A percentile compares a stretch with the other conserved stretches of the same genome.
Evolutionary conservation across 2,888 invertebrate species (phyloP).

Genomic region (Parapristionchus giblindavisi): DNA sequence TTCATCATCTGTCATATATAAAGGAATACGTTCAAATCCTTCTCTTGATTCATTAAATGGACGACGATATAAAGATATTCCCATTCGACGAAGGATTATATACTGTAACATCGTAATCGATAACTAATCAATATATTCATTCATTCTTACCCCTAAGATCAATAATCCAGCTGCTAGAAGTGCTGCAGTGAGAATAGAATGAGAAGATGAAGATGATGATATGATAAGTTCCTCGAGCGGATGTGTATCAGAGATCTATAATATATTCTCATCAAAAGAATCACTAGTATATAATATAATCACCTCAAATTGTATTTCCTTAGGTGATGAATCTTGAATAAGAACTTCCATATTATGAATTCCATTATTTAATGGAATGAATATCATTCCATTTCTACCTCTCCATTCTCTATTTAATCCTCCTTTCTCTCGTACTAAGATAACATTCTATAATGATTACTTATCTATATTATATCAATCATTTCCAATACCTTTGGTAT

Average conservation of each 20-base stretch:
- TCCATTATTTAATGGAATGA: conserved; percentile 17
- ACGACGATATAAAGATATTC: conserved; percentile 12
- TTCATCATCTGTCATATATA: conserved; percentile 55
- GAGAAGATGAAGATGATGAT: conserved; percentile 10
- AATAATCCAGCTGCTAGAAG: conserved; percentile 1
- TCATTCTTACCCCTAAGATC: neutral
- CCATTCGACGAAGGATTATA: conserved; percentile 4
- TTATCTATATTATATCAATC: neutral
- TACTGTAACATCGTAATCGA: neutral
- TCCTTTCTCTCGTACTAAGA: neutral
- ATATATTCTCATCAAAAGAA: neutral
- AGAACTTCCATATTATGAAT: conserved; percentile 12
- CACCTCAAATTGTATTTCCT: neutral
- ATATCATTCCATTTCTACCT: conserved; percentile 2
- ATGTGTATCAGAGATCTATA: conserved; percentile 12
- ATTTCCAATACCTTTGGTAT: conserved; percentile 21
- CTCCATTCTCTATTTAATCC: conserved; percentile 8
- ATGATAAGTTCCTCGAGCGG: neutral
- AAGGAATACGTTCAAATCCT: conserved; percentile 54
- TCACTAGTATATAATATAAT: neutral
- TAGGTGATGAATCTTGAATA: conserved; percentile 7
- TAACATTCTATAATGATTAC: conserved; percentile 3
- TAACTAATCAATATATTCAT: neutral
- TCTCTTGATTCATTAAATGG: conserved; percentile 20
- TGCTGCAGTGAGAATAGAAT: conserved; percentile 5